Base-by-base conservation (phyloP, 2,797 vertebrate genomes). In the Borostomias antarcticus region DNA sequence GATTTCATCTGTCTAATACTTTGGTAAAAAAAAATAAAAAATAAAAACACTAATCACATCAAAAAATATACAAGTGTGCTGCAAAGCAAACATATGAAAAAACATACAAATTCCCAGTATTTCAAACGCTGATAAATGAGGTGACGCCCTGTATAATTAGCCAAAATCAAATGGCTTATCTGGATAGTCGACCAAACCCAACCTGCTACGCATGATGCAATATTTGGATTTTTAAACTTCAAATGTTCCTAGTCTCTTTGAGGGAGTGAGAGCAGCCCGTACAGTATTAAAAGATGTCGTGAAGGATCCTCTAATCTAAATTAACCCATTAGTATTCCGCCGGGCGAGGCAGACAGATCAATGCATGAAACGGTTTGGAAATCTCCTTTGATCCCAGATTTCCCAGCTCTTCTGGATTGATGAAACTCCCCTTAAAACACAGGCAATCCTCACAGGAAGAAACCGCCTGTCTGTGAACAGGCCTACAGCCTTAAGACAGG, bases 1-100 rank as follows among this genome's bases (percentile, higher is more conserved):
- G 33, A 40, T 75, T 68, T n/a, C n/a, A n/a, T 67, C 68, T 65
- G 53, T 71, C 60, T 59, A 64, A 23, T 52, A 21, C 32, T 25
- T 33, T 3, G 5, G 35, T n/a, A 26, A 15, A 7, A 37, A 37
- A 37, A 2, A 11, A 58, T 25, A 69, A 45, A n/a, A n/a, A n/a
- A n/a, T n/a, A n/a, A n/a, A n/a, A n/a, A n/a, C n/a, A n/a, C n/a
- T n/a, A n/a, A n/a, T n/a, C n/a, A n/a, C n/a, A n/a, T n/a, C 10
- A 68, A 37, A 71, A 57, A 37, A 79, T 51, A 19, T 37, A 61
- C 53, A 43, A 13, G 33, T 9, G 19, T 63, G 62, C 56, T 64
- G 72, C 30, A 68, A 64, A 51, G 67, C 45, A 47, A 67, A 56
- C 21, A n/a, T n/a, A n/a, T n/a, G n/a, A n/a, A n/a, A n/a, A n/a